phyloP scores from a whole-genome alignment of 2,797 vertebrate species.

The Sebastes cheni region DNA sequence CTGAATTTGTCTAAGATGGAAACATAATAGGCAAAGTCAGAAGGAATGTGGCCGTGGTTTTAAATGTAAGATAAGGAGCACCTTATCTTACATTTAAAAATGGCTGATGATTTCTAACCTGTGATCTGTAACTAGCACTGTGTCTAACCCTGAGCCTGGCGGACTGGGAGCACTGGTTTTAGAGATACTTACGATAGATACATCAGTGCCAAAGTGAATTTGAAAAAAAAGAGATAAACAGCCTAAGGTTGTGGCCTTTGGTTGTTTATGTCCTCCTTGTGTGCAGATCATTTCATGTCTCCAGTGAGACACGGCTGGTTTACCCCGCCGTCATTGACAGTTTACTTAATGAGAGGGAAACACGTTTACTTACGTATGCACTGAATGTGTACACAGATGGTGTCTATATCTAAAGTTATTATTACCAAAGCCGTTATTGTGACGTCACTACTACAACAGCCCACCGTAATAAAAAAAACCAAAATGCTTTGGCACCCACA shows the following conservation, averaged over 20 bases:
- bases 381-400: conserved; percentile 73
- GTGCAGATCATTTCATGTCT: conserved; percentile 54
- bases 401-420: conserved; percentile 63
- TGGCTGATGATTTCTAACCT: conserved; percentile 68
- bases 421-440: conserved; percentile 88
- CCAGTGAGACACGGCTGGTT: conserved; percentile 29
- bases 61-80: conserved; percentile 85
- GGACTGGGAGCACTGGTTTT: conserved; percentile 9
- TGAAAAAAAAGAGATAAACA: conserved; percentile 58
- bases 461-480: conserved; percentile 80
- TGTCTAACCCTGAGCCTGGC: conserved; percentile 28
- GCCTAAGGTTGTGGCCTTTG: conserved; percentile 43
- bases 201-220: conserved; percentile 34
- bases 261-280: conserved; percentile 57
- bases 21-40: conserved; percentile 84
- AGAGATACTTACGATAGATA: neutral
- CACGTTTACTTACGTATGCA: conserved; percentile 83
- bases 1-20: conserved; percentile 85
- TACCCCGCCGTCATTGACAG: conserved; percentile 59
- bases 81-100: conserved; percentile 86
- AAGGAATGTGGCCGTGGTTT: conserved; percentile 77
- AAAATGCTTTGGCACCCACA: conserved; percentile 88
- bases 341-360: conserved; percentile 80
- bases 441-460: conserved; percentile 88
- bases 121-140: conserved; percentile 3